Evolutionary conservation across 2,797 vertebrate genomes (phyloP).

Genomic region (Manis pentadactyla): DNA sequence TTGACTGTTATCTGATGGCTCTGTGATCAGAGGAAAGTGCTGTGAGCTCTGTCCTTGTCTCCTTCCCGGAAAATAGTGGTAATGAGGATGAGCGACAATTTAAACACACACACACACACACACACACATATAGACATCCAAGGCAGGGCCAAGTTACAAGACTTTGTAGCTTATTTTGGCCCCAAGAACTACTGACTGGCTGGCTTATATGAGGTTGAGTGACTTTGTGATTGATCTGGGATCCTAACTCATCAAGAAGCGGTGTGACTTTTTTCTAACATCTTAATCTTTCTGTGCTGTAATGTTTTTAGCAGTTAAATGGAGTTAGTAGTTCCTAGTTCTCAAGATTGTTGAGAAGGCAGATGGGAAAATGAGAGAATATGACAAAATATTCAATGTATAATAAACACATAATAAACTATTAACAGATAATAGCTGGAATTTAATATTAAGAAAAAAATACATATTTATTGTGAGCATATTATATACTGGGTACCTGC

Average conservation of each 20-base stretch:
- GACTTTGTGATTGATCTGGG: background rate
- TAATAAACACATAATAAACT: background rate
- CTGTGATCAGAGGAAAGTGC: background rate
- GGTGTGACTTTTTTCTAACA: background rate
- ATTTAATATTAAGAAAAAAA: constrained; percentile 34
- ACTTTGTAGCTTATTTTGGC: constrained; percentile 10
- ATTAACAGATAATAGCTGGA: background rate
- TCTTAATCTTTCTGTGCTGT: background rate
- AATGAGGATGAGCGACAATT: background rate
- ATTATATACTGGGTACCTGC: background rate
- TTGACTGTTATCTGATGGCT: background rate
- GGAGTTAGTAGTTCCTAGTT: background rate
- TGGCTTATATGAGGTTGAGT: background rate
- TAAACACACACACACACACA: too few species aligned
- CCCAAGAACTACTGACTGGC: background rate
- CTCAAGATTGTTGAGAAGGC: background rate
- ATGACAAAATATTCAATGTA: background rate
- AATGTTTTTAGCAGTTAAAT: constrained; percentile 15
- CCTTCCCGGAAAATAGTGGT: background rate
- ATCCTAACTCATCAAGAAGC: background rate
- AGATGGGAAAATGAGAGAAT: background rate
- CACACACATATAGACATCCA: background rate
- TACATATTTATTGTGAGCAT: background rate
- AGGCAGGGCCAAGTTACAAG: background rate
- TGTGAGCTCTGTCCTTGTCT: background rate